phyloP scores from a whole-genome alignment of 2,113 vertebrate genomes.

The Nothocercus julius region DNA sequence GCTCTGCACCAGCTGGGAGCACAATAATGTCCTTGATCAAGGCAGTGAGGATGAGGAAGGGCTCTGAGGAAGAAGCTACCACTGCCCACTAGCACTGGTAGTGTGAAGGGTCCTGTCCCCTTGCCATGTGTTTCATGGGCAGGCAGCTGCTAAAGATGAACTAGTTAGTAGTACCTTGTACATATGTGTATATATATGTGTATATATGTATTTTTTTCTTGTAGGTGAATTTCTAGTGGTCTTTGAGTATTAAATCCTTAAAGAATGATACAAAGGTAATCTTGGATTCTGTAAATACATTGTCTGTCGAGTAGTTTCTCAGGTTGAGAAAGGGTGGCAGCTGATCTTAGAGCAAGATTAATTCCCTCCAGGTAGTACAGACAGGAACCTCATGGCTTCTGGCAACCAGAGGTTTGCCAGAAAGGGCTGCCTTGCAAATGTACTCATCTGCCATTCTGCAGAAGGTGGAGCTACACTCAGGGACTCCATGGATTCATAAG shows the following conservation, averaged over 20 bases:
- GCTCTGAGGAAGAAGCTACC: neutral
- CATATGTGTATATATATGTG: neutral
- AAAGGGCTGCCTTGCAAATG: neutral
- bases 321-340: too few relatives aligned
- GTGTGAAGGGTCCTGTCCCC: neutral
- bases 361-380: neutral
- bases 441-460: rapidly evolving
- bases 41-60: neutral
- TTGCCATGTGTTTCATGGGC: neutral
- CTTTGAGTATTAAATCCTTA: neutral
- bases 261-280: neutral
- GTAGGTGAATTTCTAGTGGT: neutral
- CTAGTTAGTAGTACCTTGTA: neutral
- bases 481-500: neutral
- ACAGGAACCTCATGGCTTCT: neutral
- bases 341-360: neutral
- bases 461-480: neutral
- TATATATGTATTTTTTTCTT: neutral
- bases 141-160: neutral
- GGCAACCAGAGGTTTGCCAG: too few relatives aligned
- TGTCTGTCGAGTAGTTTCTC: neutral
- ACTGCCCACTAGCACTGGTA: neutral
- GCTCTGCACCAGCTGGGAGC: neutral
- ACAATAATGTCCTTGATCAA: neutral
- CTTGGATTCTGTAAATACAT: neutral